Evolutionary conservation across 30 jellyfish, hydroid and myxozoan species (phyloP).

Genomic region (Sanderia malayensis): DNA sequence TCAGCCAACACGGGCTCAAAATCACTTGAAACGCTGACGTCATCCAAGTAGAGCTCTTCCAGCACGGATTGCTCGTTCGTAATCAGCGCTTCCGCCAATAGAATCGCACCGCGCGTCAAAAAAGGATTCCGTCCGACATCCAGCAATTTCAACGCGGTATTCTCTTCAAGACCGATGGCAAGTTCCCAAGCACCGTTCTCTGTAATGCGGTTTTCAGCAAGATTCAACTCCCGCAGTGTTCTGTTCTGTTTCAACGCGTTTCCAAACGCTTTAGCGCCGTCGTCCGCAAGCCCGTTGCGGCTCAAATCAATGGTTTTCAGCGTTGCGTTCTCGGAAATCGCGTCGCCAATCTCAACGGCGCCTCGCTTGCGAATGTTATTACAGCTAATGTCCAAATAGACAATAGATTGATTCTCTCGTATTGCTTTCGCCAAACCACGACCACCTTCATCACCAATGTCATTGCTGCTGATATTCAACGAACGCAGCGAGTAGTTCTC

Average conservation of each 20-base stretch:
- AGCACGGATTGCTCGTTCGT: constrained; percentile 24
- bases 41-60: constrained; percentile 57
- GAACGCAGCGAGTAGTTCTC: constrained; percentile 27
- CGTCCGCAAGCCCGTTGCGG: constrained; percentile 59
- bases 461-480: constrained; percentile 36
- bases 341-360: constrained; percentile 29
- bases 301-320: constrained; percentile 36
- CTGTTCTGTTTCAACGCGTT: constrained; percentile 32
- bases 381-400: constrained; percentile 35
- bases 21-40: constrained; percentile 33
- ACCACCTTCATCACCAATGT: constrained; percentile 41
- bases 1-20: constrained; percentile 37
- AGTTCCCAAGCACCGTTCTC: constrained; percentile 50
- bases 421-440: constrained; percentile 40
- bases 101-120: constrained; percentile 60
- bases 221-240: constrained; percentile 35
- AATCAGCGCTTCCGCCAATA: constrained; percentile 45
- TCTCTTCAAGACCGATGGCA: constrained; percentile 60
- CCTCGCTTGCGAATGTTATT: constrained; percentile 48
- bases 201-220: constrained; percentile 50
- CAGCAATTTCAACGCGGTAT: constrained; percentile 33
- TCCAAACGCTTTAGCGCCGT: constrained; percentile 62
- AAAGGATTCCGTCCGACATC: constrained; percentile 62
- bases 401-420: constrained; percentile 13
- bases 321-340: constrained; percentile 19